Evolutionary conservation across 2,113 vertebrate genomes (phyloP).

Genomic region (Kobus ellipsiprymnus): DNA sequence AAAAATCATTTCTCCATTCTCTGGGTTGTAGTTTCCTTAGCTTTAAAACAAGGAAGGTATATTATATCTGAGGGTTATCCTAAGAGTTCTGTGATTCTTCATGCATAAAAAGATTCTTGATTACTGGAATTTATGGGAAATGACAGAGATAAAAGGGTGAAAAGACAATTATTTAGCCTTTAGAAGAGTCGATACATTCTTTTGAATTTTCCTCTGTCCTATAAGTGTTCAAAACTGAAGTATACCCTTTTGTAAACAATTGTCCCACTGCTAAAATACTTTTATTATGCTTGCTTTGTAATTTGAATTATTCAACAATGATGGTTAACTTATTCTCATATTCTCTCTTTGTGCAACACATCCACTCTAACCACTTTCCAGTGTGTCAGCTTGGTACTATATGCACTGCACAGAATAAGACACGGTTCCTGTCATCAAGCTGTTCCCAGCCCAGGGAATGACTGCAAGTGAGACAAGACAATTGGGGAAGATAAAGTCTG

Average conservation of each 20-base stretch:
- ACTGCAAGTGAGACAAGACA: not conserved
- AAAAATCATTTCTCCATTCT: not conserved
- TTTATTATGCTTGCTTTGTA: not conserved
- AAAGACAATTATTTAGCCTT: not conserved
- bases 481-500: not conserved
- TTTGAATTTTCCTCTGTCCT: not conserved
- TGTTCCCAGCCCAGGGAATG: not conserved
- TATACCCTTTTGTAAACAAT: not conserved
- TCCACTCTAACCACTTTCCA: not conserved
- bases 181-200: not conserved
- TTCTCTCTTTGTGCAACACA: not conserved
- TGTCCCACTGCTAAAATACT: not conserved
- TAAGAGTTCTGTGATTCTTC: not conserved
- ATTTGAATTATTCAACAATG: slow-evolving; percentile 11
- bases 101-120: not conserved
- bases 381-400: not conserved
- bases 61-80: not conserved
- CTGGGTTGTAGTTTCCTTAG: not conserved
- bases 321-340: not conserved
- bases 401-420: not conserved
- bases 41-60: not conserved
- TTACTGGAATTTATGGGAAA: not conserved
- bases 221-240: not conserved
- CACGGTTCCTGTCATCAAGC: not conserved
- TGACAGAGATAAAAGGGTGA: not conserved